A percentile compares a stretch with the other conserved stretches of the same genome.
Evolutionary conservation across 2,797 vertebrate species (phyloP).

Genomic region (Smutsia temminckii): DNA sequence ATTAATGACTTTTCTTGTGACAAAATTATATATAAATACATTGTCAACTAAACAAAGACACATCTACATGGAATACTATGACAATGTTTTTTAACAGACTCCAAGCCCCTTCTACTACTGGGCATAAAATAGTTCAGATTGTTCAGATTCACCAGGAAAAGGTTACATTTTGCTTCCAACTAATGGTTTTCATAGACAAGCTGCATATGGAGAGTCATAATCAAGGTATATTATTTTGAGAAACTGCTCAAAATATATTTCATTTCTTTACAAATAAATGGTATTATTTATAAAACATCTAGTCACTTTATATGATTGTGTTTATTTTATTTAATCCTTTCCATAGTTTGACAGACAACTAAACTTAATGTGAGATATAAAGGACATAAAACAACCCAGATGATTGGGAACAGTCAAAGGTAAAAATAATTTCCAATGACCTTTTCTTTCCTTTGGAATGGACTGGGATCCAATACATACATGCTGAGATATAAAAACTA

Average conservation of each 20-base stretch:
- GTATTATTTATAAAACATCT: background rate
- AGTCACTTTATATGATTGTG: background rate
- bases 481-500: constrained; percentile 42
- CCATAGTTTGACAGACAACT: background rate
- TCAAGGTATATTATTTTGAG: background rate
- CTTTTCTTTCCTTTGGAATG: constrained; percentile 74
- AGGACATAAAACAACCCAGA: constrained; percentile 69
- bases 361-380: constrained; percentile 33
- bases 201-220: background rate
- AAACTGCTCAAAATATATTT: background rate
- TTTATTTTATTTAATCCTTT: constrained; percentile 10
- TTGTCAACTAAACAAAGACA: background rate
- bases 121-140: background rate
- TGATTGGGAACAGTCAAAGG: constrained; percentile 77
- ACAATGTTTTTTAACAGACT: background rate
- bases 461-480: constrained; percentile 58
- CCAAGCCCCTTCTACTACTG: background rate
- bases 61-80: background rate
- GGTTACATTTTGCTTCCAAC: background rate
- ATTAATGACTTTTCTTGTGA: background rate
- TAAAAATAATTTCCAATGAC: constrained; percentile 72
- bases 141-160: background rate
- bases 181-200: constrained; percentile 5
- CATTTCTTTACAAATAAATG: constrained; percentile 5
- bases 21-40: background rate